Conservation (phyloP, 2,888 invertebrate genomes). For the Anarsia innoxiella region DNA sequence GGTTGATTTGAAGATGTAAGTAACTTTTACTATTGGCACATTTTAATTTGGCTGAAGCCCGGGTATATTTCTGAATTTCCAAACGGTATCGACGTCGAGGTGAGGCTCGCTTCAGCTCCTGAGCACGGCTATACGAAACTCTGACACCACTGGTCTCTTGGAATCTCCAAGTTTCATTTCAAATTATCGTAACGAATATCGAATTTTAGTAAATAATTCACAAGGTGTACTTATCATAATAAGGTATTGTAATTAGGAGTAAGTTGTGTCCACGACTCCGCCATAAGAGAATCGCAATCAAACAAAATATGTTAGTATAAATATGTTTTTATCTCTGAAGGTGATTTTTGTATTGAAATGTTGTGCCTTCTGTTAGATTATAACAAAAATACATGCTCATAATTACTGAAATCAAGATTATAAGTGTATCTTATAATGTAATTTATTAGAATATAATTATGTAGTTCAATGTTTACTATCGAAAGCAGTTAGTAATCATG, state of each 20-base stretch:
- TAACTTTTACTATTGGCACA: constrained; percentile 55
- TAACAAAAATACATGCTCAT: constrained; percentile 46
- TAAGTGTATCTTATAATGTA: constrained; percentile 32
- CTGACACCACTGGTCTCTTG: constrained; percentile 52
- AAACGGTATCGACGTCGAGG: not conserved
- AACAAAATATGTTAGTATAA: constrained; percentile 20
- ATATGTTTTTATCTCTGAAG: constrained; percentile 12
- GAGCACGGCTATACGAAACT: constrained; percentile 72
- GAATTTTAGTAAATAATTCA: constrained; percentile 51
- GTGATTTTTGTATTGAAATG: constrained; percentile 23
- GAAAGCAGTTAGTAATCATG: constrained; percentile 17
- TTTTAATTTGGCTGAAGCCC: constrained; percentile 39
- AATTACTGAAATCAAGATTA: constrained; percentile 33
- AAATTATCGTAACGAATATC: constrained; percentile 54
- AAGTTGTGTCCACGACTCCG: constrained; percentile 50
- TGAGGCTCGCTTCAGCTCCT: constrained; percentile 23
- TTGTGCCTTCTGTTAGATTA: constrained; percentile 52
- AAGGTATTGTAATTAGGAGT: constrained; percentile 15
- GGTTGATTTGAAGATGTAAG: constrained; percentile 42
- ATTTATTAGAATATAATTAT: constrained; percentile 18
- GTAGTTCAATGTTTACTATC: constrained; percentile 22
- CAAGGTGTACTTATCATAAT: constrained; percentile 38
- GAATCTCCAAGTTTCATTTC: constrained; percentile 45
- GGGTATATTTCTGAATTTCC: not conserved
- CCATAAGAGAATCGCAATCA: constrained; percentile 59